A percentile compares a stretch with the other conserved stretches of the same genome.
Conservation (phyloP, 2,113 vertebrate species). For the Reinhardtius hippoglossoides region DNA sequence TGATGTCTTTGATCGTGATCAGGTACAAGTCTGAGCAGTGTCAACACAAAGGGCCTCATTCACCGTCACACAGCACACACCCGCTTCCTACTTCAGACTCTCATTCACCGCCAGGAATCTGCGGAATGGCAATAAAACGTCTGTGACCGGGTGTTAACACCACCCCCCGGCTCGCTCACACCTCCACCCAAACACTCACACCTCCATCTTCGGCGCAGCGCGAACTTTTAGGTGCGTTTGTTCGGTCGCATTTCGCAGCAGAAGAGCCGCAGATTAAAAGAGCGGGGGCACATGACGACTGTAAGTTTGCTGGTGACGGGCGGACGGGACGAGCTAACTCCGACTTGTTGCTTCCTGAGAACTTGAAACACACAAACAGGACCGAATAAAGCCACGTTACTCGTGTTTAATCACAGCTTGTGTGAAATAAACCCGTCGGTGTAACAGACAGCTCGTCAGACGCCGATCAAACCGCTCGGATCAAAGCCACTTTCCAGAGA, state of each 20-base stretch:
- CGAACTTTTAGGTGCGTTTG: background rate
- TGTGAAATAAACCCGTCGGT: background rate
- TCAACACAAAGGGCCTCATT: conserved; percentile 2
- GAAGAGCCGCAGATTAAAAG: conserved; percentile 67
- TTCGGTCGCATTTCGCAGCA: background rate
- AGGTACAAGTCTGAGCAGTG: conserved; percentile 5
- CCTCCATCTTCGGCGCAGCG: fast-evolving
- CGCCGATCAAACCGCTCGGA: conserved; percentile 57
- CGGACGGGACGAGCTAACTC: conserved; percentile 50
- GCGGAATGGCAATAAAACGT: conserved; percentile 62
- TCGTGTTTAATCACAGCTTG: background rate
- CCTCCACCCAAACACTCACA: background rate
- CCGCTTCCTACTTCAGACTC: conserved; percentile 72
- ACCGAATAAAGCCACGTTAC: background rate
- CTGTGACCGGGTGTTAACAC: background rate
- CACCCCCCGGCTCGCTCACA: background rate
- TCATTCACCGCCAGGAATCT: conserved; percentile 35
- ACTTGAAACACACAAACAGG: background rate
- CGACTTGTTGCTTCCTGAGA: conserved; percentile 73
- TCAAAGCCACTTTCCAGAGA: conserved; percentile 77
- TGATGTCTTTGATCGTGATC: background rate
- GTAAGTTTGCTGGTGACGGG: conserved; percentile 64
- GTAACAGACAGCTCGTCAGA: conserved; percentile 12
- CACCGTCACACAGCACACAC: conserved; percentile 41
- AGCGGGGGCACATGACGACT: conserved; percentile 63